Percentiles rank a stretch among this genome's conserved stretches.
These are phyloP conservation scores for Elachura formosa DNA, from an alignment of 2,113 vertebrate genomes.

Conservation along the genomic window DNA sequence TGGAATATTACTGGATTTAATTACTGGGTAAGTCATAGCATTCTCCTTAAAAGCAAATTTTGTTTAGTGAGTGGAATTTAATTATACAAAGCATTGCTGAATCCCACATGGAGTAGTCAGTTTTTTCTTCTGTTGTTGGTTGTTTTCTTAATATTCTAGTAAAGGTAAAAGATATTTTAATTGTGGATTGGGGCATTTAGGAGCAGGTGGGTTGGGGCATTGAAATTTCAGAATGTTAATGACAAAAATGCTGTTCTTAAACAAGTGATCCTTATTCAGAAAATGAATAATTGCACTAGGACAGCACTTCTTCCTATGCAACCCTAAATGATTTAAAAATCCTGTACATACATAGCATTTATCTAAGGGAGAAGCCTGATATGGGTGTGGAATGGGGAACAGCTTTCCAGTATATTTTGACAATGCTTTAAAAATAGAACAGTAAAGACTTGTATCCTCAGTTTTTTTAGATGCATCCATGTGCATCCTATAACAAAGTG, in stretches of 20 bases:
- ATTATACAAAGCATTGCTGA: not conserved
- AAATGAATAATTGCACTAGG: not conserved
- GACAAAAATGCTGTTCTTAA: not conserved
- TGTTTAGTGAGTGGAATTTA: not conserved
- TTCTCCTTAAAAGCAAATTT: not conserved
- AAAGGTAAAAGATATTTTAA: not conserved
- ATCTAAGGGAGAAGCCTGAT: not conserved
- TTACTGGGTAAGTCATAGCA: not conserved
- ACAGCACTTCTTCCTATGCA: not conserved
- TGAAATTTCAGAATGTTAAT: not conserved
- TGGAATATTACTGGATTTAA: not conserved
- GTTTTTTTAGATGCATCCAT: not conserved
- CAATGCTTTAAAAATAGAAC: not conserved
- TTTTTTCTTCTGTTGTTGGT: not conserved
- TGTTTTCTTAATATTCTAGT: not conserved
- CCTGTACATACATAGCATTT: not conserved
- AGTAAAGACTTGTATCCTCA: not conserved
- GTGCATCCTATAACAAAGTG: not conserved
- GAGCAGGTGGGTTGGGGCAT: fast-evolving
- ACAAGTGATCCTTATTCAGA: not conserved
- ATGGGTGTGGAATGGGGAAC: fast-evolving
- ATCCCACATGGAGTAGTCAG: not conserved
- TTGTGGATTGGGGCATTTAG: not conserved
- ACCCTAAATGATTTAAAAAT: not conserved
- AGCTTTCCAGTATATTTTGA: not conserved